Evolutionary conservation across 2,797 vertebrate species (phyloP), one percentile per base, ranked within the genome.

Genomic region (Clamator glandarius): DNA sequence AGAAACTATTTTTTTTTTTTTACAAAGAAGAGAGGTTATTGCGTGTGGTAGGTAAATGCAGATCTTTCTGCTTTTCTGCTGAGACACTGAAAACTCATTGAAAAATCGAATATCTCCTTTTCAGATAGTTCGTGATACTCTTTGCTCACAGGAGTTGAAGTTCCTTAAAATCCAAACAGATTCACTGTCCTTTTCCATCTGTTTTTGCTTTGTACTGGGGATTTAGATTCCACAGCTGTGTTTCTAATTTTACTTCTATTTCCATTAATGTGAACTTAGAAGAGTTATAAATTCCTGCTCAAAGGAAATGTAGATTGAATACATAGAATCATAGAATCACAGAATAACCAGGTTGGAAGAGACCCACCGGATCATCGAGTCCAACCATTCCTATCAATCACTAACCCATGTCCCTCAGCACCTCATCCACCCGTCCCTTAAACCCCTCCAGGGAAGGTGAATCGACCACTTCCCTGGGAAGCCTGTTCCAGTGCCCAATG

Each of bases 241-340:
- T 54, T 95, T 92, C 82, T 83, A 62, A 46, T 87, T 85, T 87
- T 75, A 26, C 26, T 87, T 75, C 39, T 64, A 5, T 87, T 81
- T 51, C 41, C 23, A 8, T 86, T 91, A 62, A 42, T 36, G 9
- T 39, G 31, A 1, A 0, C 19, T 84, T 92, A 62, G 84, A 75
- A 79, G 35, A 82, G 78, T 73, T 54, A 46, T 12, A 62, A 86
- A 93, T 82, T 92, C n/a, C 25, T 59, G 15, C 66, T 76, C 35
- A 76, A 66, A 63, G 84, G 31, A 87, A 84, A 66, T 59, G 51
- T 55, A 89, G 3, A 66, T 52, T 69, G 26, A 62, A 15, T 75
- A 39, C 5, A n/a, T n/a, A n/a, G n/a, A n/a, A n/a, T n/a, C n/a
- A n/a, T n/a, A n/a, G n/a, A n/a, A n/a, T n/a, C n/a, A n/a, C n/a